Base-by-base conservation (phyloP, 2,888 invertebrate species). In the Pseudococcus viburni region DNA sequence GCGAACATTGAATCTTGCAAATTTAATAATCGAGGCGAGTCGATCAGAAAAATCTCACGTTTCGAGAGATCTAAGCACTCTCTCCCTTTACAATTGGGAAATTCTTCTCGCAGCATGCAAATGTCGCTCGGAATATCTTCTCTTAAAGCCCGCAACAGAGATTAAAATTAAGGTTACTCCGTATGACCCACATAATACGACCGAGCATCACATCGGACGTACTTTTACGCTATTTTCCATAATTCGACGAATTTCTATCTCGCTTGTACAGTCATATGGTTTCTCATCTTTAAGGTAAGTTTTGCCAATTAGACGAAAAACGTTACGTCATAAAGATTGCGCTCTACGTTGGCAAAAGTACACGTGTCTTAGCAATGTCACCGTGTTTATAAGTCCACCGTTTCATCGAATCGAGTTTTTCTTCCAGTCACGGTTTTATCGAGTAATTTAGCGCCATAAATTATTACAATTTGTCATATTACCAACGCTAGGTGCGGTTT, bases 401-500 rank as follows among this genome's bases (percentile, higher is more conserved):
- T 59, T 15, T 7, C 9, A 33, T 73, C 68, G 15, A 33, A 33
- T 73, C 68, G 33, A 73, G 26, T 33, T 73, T 73, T 73, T 64
- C 33, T 17, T 33, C 26, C 33, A 15, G 33, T 33, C 68, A 33
- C 68, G 68, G 68, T 33, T 73, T 73, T 73, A 73, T 73, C 68
- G 59, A 59, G 59, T 59, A 59, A 59, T 33, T 73, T 33, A 33
- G 15, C 22, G 68, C 68, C 11, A 33, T 73, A 73, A 73, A 73
- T 73, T 73, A 33, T 73, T 11, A 33, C 33, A 73, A 73, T 73
- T 73, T 73, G 68, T 73, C 68, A 73, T 33, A 33, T 73, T 73
- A 73, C 68, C 26, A 3, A 33, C 26, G 11, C 22, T 33, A 73
- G 68, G 68, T 26, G 68, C 33, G 68, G 22, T 64, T 59, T 59